Percentiles rank a stretch among this genome's conserved stretches.
Conservation (phyloP, 2,888 invertebrate genomes). For the Yponomeuta plumbellus region DNA sequence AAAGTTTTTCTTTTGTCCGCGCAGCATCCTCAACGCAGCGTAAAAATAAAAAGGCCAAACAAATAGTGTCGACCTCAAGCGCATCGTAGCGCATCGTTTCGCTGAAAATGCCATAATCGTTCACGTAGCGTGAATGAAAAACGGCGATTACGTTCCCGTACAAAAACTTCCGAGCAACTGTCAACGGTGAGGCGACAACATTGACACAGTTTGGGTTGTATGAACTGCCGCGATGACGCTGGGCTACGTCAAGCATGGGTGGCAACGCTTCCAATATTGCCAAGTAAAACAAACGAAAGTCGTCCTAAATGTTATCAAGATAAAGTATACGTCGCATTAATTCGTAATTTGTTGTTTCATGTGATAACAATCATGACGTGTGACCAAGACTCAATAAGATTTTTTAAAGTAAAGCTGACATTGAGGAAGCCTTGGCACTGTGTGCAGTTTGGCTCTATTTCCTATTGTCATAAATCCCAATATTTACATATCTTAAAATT, state of each 20-base stretch:
- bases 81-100: constrained; percentile 70
- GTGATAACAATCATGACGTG: not conserved
- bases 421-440: not conserved
- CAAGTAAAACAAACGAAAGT: not conserved
- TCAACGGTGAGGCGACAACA: constrained; percentile 49
- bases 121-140: constrained; percentile 28
- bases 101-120: constrained; percentile 59
- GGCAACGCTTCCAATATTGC: constrained; percentile 20
- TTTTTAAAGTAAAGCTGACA: not conserved
- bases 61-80: constrained; percentile 44
- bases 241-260: constrained; percentile 35
- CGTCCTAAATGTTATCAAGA: not conserved
- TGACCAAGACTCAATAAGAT: constrained; percentile 25
- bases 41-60: constrained; percentile 1
- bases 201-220: constrained; percentile 49
- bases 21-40: not conserved
- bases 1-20: not conserved
- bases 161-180: constrained; percentile 32
- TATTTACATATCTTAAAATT: constrained; percentile 5
- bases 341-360: not conserved
- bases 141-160: constrained; percentile 48
- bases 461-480: not conserved
- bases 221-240: constrained; percentile 23
- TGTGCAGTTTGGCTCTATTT: not conserved
- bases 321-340: not conserved